Base-by-base conservation (phyloP, 2,888 invertebrate genomes). In the Herminia tarsipennalis region DNA sequence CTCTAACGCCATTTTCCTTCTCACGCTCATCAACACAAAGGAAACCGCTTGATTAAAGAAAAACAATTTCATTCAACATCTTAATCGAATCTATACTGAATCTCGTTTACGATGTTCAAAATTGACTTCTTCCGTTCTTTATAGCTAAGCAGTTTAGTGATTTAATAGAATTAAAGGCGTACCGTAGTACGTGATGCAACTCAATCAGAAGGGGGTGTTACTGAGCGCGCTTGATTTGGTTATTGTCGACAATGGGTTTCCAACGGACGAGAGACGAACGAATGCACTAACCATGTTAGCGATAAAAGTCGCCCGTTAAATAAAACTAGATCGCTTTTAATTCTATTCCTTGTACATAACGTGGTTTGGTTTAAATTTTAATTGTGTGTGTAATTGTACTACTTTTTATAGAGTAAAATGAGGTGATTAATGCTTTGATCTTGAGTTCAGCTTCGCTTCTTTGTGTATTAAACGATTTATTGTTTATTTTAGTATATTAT, bases 211-310 rank as follows among this genome's bases (percentile, higher is more conserved):
- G 52, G 52, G 56, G 45, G 65, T 52, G 56, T 64, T 66, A 70
- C 66, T 66, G 52, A 63, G 60, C 58, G 56, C 47, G 52, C 62
- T 63, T 70, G 58, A 72, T 74, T 72, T 67, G 63, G 60, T 74
- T 74, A 72, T 66, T 60, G 73, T 61, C 69, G 65, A 66, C 76
- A 76, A 72, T 76, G 69, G 71, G 67, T 70, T 76, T 73, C 73
- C 72, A 69, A 66, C 59, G 61, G 60, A 47, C 46, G 20, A 16
- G 34, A 37, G 56, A 25, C 57, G 67, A 64, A 64, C 63, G 70
- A 72, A 66, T 72, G 68, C 63, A 58, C 64, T 83, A 81, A 83
- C 72, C 47, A 63, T 47, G 73, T 82, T 81, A 53, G 54, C 70
- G 61, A 69, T 75, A 72, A 75, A 81, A 78, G 70, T 73, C 73